These are phyloP conservation scores for Eubucco bourcierii DNA, from an alignment of 2,113 vertebrate species.

Conservation along the genomic window DNA sequence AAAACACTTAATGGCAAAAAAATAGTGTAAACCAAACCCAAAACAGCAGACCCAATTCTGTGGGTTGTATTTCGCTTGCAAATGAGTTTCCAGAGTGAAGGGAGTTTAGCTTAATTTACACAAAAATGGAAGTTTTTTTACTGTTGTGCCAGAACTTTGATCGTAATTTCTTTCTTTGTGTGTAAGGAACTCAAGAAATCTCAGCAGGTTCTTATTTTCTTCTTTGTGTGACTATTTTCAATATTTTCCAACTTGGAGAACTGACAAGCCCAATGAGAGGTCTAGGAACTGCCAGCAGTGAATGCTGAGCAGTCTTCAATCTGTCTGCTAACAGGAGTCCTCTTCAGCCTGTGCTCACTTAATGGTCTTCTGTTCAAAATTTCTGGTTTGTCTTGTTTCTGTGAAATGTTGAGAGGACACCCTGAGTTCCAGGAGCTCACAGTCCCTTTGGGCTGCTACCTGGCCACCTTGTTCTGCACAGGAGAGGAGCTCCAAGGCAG, in stretches of 20 bases:
- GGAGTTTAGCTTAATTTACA: constrained; percentile 10
- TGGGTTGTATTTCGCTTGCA: not conserved
- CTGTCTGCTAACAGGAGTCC: not conserved
- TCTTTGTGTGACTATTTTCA: not conserved
- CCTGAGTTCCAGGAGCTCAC: not conserved
- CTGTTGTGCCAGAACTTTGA: not conserved
- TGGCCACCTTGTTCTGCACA: rapidly evolving
- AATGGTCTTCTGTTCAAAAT: not conserved
- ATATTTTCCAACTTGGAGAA: not conserved
- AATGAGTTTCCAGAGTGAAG: constrained; percentile 8
- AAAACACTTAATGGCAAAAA: constrained; percentile 21
- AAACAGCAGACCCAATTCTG: not conserved
- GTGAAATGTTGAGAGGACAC: not conserved
- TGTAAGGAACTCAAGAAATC: constrained; percentile 19
- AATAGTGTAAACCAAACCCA: constrained; percentile 17
- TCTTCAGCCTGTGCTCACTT: not conserved
- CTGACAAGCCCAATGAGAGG: not conserved
- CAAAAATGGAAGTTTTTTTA: not conserved
- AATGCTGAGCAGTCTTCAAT: not conserved
- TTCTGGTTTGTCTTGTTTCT: not conserved
- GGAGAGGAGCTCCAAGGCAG: not conserved
- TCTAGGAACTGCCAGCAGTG: not conserved
- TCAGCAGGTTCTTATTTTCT: not conserved
- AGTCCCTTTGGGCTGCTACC: not conserved
- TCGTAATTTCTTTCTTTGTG: not conserved